A percentile compares a stretch with the other conserved stretches of the same genome.
phyloP scores from a whole-genome alignment of 2,888 invertebrate species.

The Stegophylla sp. region DNA sequence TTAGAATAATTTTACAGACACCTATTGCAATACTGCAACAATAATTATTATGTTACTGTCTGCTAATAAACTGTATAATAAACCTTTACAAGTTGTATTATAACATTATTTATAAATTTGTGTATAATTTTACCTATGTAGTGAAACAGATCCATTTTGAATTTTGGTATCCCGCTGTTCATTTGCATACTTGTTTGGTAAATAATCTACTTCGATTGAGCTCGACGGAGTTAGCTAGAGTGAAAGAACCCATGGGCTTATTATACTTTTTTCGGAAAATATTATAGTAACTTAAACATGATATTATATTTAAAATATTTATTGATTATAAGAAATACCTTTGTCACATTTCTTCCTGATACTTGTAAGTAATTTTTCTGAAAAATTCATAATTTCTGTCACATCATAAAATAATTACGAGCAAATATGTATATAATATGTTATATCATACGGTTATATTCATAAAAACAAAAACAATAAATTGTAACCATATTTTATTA shows the following conservation, averaged over 20 bases:
- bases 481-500: background rate
- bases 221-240: constrained; percentile 52
- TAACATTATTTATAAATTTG: background rate
- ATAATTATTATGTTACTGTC: background rate
- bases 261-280: background rate
- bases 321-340: constrained; percentile 62
- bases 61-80: background rate
- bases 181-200: constrained; percentile 43
- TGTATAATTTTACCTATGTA: constrained; percentile 49
- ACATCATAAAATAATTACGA: background rate
- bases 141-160: constrained; percentile 56
- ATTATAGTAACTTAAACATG: background rate
- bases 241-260: background rate
- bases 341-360: constrained; percentile 64
- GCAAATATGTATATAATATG: background rate
- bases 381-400: constrained; percentile 59
- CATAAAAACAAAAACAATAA: background rate
- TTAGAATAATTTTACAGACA: too few species aligned
- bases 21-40: background rate
- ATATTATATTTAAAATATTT: background rate
- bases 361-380: constrained; percentile 63
- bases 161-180: constrained; percentile 47
- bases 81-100: too few species aligned
- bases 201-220: constrained; percentile 53
- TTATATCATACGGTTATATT: background rate